Evolutionary conservation across 2,888 invertebrate genomes (phyloP), one percentile per base, ranked within the genome.

Genomic region (Frankliniella intonsa): DNA sequence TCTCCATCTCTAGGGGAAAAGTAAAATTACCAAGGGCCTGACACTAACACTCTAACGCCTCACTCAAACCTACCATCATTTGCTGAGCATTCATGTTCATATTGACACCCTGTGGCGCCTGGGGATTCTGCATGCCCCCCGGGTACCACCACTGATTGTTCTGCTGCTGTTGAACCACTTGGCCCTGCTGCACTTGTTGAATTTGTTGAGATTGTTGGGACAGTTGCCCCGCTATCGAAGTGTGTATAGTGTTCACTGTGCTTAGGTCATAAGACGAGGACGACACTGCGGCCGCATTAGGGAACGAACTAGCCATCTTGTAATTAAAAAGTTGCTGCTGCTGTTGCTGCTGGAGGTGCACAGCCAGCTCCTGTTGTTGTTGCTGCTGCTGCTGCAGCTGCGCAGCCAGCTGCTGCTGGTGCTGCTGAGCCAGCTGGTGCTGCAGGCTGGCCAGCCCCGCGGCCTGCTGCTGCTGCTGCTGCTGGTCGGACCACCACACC

Each of bases 241-340:
- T 76, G 69, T 76, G 22, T 12, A 76, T 22, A 76, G 25, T 76
- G 69, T 76, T 76, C 69, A 76, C 69, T 10, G 69, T 76, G 25
- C 69, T 25, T 22, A 76, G 69, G 69, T 76, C 90, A 86, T 90
- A 90, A 85, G 91, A 90, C 86, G 92, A 90, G 85, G 91, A 90
- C 85, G 90, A 92, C 89, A 89, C 91, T 87, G 89, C 90, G 89
- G 91, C 91, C 87, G 92, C 91, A 88, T 92, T 92, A 86, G 94
- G 92, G 90, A 95, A 94, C 88, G 93, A 94, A 88, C 93, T 93
- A 86, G 94, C 93, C 94, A 95, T 94, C 91, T 95, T 95, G 88
- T 95, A 95, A 84, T 93, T 93, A 88, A 94, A 95, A 85, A 94
- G 90, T 88, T 94, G 94, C 87, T 94, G 94, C 3, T 85, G 91